Base-by-base conservation (phyloP, 2,113 vertebrate genomes). In the Casuarius casuarius region DNA sequence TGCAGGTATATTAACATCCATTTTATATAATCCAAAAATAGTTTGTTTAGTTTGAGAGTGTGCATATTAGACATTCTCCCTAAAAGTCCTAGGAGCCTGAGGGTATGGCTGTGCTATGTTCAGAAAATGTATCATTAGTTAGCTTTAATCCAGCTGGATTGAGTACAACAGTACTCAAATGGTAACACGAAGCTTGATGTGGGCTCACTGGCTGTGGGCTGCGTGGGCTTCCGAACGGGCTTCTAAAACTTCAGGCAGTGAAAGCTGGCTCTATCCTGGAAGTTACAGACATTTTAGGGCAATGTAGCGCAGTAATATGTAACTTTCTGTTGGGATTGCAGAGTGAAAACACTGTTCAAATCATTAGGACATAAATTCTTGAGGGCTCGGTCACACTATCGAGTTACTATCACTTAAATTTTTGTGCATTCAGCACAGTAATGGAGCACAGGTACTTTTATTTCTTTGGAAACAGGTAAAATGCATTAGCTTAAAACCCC, bases 231-330 rank as follows among this genome's bases (percentile, higher is more conserved):
- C 51, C 63, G 48, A n/a, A 29, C 52, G 51, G 52, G 48, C 21
- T 90, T 76, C 48, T 48, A 35, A 51, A 79, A 67, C 15, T 16
- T 18, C 7, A 46, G 68, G 42, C 58, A 23, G 20, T 46, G 38
- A 72, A 46, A 83, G 28, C 51, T 79, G 29, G 7, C 35, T 38
- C 61, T 59, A 22, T 38, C 9, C 51, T 83, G 48, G 48, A 48
- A 51, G n/a, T 38, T 46, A 0, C 28, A 31, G 23, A 26, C 15
- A 9, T 71, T 75, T 59, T 19, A 54, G 28, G 72, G 18, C 3
- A 1, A 20, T 0, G 2, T 31, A 72, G 58, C 3, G 0, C 9
- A 25, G 38, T 12, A 62, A 31, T 26, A 26, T 1, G 23, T 1
- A 48, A 62, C n/a, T 90, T 77, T 58, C 5, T 54, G 9, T 8